Evolutionary conservation across 2,797 vertebrate genomes (phyloP), one percentile per base, ranked within the genome.

Genomic region (Melanotaenia boesemani): DNA sequence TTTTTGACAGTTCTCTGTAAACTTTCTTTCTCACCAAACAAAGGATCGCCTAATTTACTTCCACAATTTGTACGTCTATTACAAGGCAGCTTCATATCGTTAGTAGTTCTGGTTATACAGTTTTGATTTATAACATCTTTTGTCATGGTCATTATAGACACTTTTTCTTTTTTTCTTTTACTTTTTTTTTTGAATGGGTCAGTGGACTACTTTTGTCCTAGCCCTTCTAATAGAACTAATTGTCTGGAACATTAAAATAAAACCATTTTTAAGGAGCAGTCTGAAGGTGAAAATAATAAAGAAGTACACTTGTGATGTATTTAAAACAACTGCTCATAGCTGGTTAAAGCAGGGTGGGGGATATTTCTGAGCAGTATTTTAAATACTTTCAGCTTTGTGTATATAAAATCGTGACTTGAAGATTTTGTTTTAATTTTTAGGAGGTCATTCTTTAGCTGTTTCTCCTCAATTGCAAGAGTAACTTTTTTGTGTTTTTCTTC

Each of bases 121-220:
- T 50, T 55, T 30, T 87, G 72, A 89, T 89, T 78, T 71, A 86
- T 77, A 20, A 52, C 67, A 59, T 70, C 0, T 74, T 83, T 85
- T 81, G 60, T 56, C 59, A 63, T 58, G 68, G 67, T 67, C 63
- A 18, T 1, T 68, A 46, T 62, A 74, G 58, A 55, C 59, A 20
- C 8, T 30, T 73, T 76, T 84, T 58, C 77, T 61, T 72, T 48
- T 67, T 46, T 20, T 46, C 13, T 37, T 37, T 8, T 9, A 2
- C 13, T 16, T 44, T 6, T 20, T 20, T 46, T 46, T 16, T 79
- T 63, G 67, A 87, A 54, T 63, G 70, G 22, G 44, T 56, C 76
- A 67, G 74, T 68, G 30, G 77, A 78, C 62, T 70, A 37, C 70
- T 67, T 72, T 30, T 62, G 50, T 60, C 69, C 66, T 76, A 71